Conservation (phyloP, 2,797 vertebrate genomes). For the Microcaecilia unicolor region DNA sequence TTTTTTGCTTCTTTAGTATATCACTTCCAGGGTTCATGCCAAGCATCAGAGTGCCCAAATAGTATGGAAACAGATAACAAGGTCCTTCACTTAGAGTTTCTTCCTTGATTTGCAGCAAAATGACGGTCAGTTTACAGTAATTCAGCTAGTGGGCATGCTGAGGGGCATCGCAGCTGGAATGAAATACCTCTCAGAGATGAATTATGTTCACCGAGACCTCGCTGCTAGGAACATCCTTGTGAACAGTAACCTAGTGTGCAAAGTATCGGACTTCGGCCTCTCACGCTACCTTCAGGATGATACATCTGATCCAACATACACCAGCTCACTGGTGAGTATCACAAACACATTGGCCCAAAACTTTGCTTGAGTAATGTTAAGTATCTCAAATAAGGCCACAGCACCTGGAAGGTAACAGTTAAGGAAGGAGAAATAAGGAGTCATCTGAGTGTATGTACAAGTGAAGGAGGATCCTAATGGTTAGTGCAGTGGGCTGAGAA, state of each 20-base stretch:
- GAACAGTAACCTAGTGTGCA: conserved; percentile 96
- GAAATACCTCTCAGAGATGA: conserved; percentile 97
- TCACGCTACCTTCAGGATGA: conserved; percentile 95
- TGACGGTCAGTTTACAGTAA: conserved; percentile 93
- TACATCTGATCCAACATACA: conserved; percentile 93
- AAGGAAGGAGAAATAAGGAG: no score
- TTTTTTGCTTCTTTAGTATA: no score
- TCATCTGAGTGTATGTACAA: no score
- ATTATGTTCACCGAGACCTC: conserved; percentile 92
- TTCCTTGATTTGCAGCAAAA: conserved; percentile 80
- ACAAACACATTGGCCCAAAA: no score
- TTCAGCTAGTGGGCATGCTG: conserved; percentile 97
- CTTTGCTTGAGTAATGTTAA: no score
- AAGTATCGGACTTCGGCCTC: conserved; percentile 94
- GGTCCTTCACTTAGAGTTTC: neutral
- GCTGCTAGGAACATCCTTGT: conserved; percentile 95
- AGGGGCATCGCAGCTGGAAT: conserved; percentile 91
- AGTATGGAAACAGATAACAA: no score
- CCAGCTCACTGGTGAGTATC: conserved; percentile 85
- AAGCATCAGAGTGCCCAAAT: no score
- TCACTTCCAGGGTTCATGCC: no score
- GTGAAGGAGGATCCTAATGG: no score
- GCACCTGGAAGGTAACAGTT: no score
- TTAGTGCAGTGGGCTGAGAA: no score
- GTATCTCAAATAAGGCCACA: no score